Base-by-base conservation (phyloP, 2,888 invertebrate species). In the Ormyrus nitidulus region DNA sequence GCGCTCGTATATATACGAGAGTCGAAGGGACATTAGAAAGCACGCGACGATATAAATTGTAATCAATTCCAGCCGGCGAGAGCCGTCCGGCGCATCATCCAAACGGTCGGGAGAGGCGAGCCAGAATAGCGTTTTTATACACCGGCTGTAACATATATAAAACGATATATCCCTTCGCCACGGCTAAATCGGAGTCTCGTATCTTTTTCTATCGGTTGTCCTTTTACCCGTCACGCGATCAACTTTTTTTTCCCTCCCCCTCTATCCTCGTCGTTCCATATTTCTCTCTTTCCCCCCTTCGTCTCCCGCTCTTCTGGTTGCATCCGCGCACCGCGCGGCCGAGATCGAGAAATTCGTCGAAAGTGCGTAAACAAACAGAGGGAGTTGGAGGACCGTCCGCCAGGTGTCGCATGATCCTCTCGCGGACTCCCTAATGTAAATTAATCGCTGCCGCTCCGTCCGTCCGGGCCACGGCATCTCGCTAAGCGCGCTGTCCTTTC, bases 151-250 rank as follows among this genome's bases (percentile, higher is more conserved):
- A 9, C 5, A 65, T 13, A 61, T 68, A 46, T 58, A 51, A 46
- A 51, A 5, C 53, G 49, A 48, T 10, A 19, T 19, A 9, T 48
- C 56, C 65, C 56, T 44, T 49, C 58, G 51, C 59, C 58, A 64
- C 66, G 9, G 11, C 48, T 61, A 66, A 71, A 77, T 64, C 78
- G n/a, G 59, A 46, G 49, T 48, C 44, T 10, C 49, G 9, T 59
- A 56, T 59, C 51, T 69, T 73, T 73, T 54, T 78, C 58, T 72
- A 76, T 80, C 68, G 72, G 62, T 19, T 77, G 61, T 69, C 73
- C 53, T 61, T 74, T 74, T 62, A 51, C 69, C 61, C 34, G 65
- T 58, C 71, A 59, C 69, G 58, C 66, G 59, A 66, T 61, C 46
- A 56, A 58, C 9, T 19, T 71, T 34, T 64, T 66, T 19, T 19